phyloP scores from a whole-genome alignment of 1,140 invertebrate genomes.

The Macrobrachium nipponense region DNA sequence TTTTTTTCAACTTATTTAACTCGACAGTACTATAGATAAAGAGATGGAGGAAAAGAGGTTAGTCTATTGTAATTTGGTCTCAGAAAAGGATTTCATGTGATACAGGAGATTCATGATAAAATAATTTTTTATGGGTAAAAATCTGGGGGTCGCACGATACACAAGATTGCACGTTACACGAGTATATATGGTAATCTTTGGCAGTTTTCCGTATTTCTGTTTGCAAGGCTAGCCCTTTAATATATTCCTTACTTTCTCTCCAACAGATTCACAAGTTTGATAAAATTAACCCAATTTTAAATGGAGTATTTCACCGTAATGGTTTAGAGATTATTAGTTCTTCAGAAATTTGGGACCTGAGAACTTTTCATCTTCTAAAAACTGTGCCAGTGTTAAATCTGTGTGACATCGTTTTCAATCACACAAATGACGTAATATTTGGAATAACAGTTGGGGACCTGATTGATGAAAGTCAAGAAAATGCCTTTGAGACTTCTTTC shows the following conservation, averaged over 20 bases:
- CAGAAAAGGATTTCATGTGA: no score
- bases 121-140: no score
- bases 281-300: slow-evolving; percentile 94
- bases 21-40: no score
- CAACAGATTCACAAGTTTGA: slow-evolving; percentile 94
- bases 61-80: no score
- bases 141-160: no score
- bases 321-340: slow-evolving; percentile 87
- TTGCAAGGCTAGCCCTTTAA: no score
- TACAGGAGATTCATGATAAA: no score
- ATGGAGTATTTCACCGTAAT: slow-evolving; percentile 97
- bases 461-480: slow-evolving; percentile 49
- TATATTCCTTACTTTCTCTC: background rate
- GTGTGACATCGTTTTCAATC: slow-evolving; percentile 76
- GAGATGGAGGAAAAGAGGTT: no score
- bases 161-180: no score
- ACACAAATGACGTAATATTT: slow-evolving; percentile 72
- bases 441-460: slow-evolving; percentile 67
- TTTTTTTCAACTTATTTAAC: no score
- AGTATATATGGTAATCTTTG: no score
- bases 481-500: slow-evolving; percentile 85
- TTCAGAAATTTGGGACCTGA: slow-evolving; percentile 89
- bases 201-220: no score
- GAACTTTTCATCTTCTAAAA: slow-evolving; percentile 92
- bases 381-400: slow-evolving; percentile 94